Base-by-base conservation (phyloP, 92 coral and sea anemone genomes). In the Zoanthus solanderi region DNA sequence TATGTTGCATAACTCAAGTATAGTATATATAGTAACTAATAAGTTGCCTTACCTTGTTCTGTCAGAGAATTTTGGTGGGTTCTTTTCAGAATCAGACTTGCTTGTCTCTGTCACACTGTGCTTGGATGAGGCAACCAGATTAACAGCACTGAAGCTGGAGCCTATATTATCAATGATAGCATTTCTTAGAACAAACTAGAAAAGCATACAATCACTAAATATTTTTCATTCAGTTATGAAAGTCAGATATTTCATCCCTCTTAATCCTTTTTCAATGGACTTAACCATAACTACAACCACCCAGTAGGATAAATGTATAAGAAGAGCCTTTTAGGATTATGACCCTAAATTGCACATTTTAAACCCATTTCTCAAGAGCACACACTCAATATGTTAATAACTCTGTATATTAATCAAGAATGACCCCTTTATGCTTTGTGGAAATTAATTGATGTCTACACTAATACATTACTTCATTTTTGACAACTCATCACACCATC, bases 81-180 rank as follows among this genome's bases (percentile, higher is more conserved):
- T 63, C 61, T 81, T 81, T 50, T 81, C 85, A 12, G 90, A 8
- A 9, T 68, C 75, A 17, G 84, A 48, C 50, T 88, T 90, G 72
- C 82, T 67, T 4, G 82, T 45, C 46, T 91, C 94, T 47, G 75
- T 65, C 23, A 77, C 9, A 72, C 78, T 79, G 52, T 84, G 79
- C 66, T 88, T 84, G 83, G 84, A 54, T 63, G 87, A 30, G 34
- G 87, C 63, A 23, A 91, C 65, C 72, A 78, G 37, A 30, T 82
- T 80, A 52, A 84, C 68, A 5, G 76, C 85, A 72, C 60, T 85
- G 72, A 91, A 80, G 9, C 75, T 34, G 7, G 92, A 77, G 46
- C 87, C 94, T 91, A 45, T 6, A 63, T 17, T 60, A 60, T 60
- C n/a, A 63, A 63, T 3, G 9, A 23, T n/a, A 69, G 15, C 14